phyloP scores from a whole-genome alignment of 2,888 invertebrate genomes.

The Selenia dentaria region DNA sequence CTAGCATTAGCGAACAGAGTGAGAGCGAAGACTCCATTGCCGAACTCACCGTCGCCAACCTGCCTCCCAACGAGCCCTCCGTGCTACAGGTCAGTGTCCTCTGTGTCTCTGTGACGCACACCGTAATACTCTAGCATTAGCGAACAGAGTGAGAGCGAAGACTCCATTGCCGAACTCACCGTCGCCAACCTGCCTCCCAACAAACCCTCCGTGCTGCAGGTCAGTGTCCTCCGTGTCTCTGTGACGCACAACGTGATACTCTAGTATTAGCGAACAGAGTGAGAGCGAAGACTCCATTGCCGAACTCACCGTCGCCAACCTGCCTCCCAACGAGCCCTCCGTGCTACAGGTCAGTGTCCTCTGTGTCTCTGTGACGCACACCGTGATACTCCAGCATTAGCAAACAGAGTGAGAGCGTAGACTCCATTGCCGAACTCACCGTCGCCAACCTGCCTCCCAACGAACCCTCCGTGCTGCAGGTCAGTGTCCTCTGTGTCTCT shows the following conservation, averaged over 20 bases:
- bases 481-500: slow-evolving; percentile 24
- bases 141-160: no score
- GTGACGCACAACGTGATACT: slow-evolving; percentile 67
- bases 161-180: no score
- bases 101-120: no score
- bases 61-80: no score
- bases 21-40: no score
- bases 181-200: no score
- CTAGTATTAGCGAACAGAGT: slow-evolving; percentile 72
- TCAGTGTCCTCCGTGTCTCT: no score
- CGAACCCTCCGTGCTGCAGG: slow-evolving; percentile 65
- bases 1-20: no score
- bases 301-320: slow-evolving; percentile 72
- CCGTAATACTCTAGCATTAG: no score
- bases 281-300: slow-evolving; percentile 62
- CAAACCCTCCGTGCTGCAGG: no score
- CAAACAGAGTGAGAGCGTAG: slow-evolving; percentile 72
- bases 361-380: slow-evolving; percentile 24
- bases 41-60: no score
- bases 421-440: slow-evolving; percentile 64
- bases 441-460: slow-evolving; percentile 71
- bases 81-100: no score
- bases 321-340: slow-evolving; percentile 68
- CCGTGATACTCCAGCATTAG: slow-evolving; percentile 78
- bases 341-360: slow-evolving; percentile 56